Conservation (phyloP, 2,113 vertebrate species). For the Rhombomys opimus region DNA sequence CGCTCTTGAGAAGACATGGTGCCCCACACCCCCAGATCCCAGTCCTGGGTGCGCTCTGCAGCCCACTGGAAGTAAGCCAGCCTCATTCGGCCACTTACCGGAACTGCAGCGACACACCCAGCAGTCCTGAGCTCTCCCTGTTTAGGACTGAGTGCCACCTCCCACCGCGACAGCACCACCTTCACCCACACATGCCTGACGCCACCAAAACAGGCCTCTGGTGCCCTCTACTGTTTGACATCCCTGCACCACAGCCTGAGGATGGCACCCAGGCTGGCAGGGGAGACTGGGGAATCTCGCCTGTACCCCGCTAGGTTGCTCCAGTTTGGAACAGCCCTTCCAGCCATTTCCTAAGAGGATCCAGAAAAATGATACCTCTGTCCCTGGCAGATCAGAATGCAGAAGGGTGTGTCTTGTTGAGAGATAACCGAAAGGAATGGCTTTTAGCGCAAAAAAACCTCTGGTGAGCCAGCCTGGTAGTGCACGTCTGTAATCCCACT, state of each 20-base stretch:
- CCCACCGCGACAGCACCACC: background rate
- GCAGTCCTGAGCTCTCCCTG: background rate
- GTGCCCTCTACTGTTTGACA: conserved; percentile 79
- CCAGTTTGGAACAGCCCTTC: background rate
- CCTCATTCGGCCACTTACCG: background rate
- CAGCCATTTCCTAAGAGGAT: background rate
- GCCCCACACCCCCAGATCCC: background rate
- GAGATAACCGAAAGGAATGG: background rate
- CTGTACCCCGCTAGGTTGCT: background rate
- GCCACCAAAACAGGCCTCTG: conserved; percentile 36
- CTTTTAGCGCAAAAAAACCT: no score
- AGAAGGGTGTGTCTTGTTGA: fast-evolving
- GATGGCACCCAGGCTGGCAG: background rate
- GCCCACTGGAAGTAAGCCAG: background rate
- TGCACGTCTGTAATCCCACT: background rate
- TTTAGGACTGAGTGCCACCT: background rate
- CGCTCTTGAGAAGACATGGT: background rate
- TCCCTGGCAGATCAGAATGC: background rate
- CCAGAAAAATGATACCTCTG: fast-evolving
- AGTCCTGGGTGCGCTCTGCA: background rate
- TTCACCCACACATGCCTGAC: background rate
- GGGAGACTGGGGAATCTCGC: no score
- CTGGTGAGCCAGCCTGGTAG: no score
- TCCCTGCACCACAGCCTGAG: background rate
- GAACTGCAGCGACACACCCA: fast-evolving